A percentile compares a stretch with the other conserved stretches of the same genome.
Conservation (phyloP, 2,797 vertebrate genomes). For the Passerculus sandwichensis region DNA sequence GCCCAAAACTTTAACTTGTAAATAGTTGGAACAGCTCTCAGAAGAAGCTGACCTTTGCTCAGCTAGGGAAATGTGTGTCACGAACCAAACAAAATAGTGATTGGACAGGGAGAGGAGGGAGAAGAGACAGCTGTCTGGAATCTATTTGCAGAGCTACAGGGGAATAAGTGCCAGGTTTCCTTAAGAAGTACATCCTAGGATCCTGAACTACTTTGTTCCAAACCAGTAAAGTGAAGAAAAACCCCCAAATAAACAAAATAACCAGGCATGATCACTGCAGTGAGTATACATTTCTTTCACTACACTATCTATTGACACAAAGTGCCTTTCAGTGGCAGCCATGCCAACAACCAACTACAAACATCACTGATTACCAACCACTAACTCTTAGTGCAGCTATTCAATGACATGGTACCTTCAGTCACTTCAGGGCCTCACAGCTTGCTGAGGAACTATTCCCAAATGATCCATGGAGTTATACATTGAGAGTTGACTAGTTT, state of each 20-base stretch:
- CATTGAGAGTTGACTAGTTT: neutral
- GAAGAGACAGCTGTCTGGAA: neutral
- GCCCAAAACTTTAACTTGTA: neutral
- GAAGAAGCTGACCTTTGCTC: neutral
- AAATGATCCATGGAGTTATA: neutral
- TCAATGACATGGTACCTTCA: neutral
- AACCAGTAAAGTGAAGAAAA: neutral
- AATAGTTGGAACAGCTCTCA: neutral
- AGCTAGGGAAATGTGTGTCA: rapidly evolving
- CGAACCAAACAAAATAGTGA: neutral
- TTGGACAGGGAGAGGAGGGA: neutral
- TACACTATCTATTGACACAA: neutral
- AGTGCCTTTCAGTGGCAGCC: neutral
- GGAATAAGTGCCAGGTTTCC: neutral
- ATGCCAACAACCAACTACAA: neutral
- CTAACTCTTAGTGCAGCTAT: neutral
- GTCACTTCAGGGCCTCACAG: neutral
- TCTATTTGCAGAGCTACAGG: neutral
- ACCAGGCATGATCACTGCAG: neutral
- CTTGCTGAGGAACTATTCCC: neutral
- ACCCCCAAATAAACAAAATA: neutral
- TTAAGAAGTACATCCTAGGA: neutral
- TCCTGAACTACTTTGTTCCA: neutral
- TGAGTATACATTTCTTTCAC: neutral
- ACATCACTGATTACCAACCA: neutral